Percentiles rank a stretch among this genome's conserved stretches.
Evolutionary conservation across 2,888 invertebrate species (phyloP).

Genomic region (Lamellibrachia columna): DNA sequence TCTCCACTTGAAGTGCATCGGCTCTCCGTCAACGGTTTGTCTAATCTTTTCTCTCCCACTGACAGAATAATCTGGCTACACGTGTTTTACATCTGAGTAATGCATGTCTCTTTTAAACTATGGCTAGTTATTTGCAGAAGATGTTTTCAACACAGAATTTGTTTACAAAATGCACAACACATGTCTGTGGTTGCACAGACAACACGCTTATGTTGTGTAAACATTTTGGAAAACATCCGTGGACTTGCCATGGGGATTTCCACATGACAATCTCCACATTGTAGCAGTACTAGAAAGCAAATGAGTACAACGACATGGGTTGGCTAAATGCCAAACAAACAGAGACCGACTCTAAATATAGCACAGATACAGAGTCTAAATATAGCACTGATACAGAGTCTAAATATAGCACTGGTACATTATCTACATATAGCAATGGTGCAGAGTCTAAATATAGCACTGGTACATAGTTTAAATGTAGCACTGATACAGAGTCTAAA

Average conservation of each 20-base stretch:
- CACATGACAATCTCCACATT: neutral
- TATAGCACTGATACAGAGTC: too few relatives aligned
- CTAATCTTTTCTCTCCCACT: too few relatives aligned
- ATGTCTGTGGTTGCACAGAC: neutral
- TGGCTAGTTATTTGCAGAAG: neutral
- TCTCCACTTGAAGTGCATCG: too few relatives aligned
- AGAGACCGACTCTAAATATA: neutral
- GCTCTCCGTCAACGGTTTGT: too few relatives aligned
- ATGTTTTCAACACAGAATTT: neutral
- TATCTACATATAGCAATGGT: too few relatives aligned
- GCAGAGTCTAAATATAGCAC: too few relatives aligned
- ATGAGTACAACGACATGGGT: neutral
- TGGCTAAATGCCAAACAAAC: neutral
- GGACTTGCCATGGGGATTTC: neutral
- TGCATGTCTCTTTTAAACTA: neutral
- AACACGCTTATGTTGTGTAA: neutral
- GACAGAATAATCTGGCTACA: neutral
- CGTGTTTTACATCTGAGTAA: too few relatives aligned
- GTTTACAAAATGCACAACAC: neutral
- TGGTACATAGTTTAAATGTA: too few relatives aligned
- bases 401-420: too few relatives aligned
- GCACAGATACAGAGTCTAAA: neutral
- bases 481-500: too few relatives aligned
- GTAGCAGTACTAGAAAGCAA: neutral
- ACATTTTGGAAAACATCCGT: neutral